A percentile compares a stretch with the other conserved stretches of the same genome.
Conservation (phyloP, 2,888 invertebrate species). For the Sarcophaga carnaria region DNA sequence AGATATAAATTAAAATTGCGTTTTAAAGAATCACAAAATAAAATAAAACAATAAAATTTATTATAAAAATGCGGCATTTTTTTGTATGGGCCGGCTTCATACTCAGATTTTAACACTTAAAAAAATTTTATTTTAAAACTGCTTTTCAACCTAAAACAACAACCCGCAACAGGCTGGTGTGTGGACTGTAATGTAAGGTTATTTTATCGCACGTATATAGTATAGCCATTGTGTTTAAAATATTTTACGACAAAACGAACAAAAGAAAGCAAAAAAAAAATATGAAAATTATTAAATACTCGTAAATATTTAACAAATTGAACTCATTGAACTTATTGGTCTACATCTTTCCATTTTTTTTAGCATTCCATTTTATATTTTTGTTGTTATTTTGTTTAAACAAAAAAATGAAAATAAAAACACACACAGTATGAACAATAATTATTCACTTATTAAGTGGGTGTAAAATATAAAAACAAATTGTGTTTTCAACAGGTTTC, state of each 20-base stretch:
- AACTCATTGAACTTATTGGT: slow-evolving; percentile 59
- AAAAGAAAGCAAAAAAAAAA: background rate
- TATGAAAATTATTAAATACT: background rate
- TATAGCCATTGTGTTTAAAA: background rate
- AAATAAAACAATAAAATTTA: background rate
- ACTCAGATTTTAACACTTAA: too few species aligned
- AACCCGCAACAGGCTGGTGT: too few species aligned
- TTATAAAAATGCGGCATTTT: too few species aligned
- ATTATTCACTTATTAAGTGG: slow-evolving; percentile 48
- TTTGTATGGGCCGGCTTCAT: too few species aligned
- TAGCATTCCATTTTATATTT: background rate
- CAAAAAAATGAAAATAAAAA: slow-evolving; percentile 12
- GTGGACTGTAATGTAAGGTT: too few species aligned
- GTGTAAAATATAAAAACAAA: slow-evolving; percentile 26
- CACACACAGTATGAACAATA: background rate
- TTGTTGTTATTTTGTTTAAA: background rate
- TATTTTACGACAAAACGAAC: background rate
- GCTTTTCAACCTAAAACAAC: too few species aligned
- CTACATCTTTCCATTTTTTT: slow-evolving; percentile 12
- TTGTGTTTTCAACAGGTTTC: too few species aligned
- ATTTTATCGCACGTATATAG: too few species aligned
- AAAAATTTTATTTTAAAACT: too few species aligned
- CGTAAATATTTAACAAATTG: slow-evolving; percentile 44
- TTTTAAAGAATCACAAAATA: background rate
- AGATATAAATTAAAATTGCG: background rate